Base-by-base conservation (phyloP, 1,140 invertebrate genomes). In the Rhopalosiphum padi region DNA sequence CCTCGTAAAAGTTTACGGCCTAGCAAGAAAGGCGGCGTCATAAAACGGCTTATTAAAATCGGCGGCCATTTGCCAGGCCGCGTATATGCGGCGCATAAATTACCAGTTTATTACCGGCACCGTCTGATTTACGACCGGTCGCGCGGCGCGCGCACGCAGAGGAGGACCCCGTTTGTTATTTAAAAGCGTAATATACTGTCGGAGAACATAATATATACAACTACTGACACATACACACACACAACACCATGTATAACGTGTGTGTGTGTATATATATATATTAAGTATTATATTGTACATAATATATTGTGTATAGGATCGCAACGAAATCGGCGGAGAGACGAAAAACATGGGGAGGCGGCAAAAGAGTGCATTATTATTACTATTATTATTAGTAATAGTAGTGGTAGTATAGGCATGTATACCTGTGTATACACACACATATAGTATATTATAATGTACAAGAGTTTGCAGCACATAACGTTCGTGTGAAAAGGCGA, bases 11-110 rank as follows among this genome's bases (percentile, higher is more conserved):
- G 91, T 93, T 93, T 85, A 93, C 91, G 77, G 82, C 48, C 91
- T n/a, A 77, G 41, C 25, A 93, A 86, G 48, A 93, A 93, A 86
- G 91, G 82, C 82, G 91, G 91, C 48, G 91, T 93, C 91, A 53
- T 93, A 93, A 93, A 93, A 93, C 91, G 91, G 91, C 91, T 93
- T 93, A 93, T 93, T 93, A 93, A 93, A 93, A 93, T 93, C 91
- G 91, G 91, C 91, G 82, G 91, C 91, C 91, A 93, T 93, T 93
- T 93, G 91, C 91, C 91, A 53, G 82, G 23, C 35, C 82, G 46
- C 88, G 43, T 85, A 77, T 77, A 51, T 9, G 22, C 82, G 37
- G 48, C 91, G 91, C 91, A 93, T 93, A 93, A 93, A 93, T 93
- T 93, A 93, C 91, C 46, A 86, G 91, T 93, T 93, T 93, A 93